Base-by-base conservation (phyloP, 2,113 vertebrate genomes). In the Sitta europaea region DNA sequence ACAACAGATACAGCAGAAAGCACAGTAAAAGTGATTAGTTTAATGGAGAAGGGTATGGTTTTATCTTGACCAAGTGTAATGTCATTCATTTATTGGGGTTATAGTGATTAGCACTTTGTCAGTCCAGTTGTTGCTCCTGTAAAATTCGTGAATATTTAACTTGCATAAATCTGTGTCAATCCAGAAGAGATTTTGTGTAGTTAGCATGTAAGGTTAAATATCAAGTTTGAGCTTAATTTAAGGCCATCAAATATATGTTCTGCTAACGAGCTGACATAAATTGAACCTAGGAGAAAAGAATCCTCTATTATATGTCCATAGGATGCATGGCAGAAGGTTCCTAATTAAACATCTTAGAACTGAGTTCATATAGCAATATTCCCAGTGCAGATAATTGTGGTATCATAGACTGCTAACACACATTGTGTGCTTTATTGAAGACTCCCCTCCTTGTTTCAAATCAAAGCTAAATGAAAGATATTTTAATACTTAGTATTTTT, bases 331-430 rank as follows among this genome's bases (percentile, higher is more conserved):
- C 55, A 92, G 71, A 96, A 96, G 61, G 66, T 66, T 93, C 95
- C 84, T 97, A 97, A 95, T 98, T 97, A 96, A 96, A 86, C 28
- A n/a, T 90, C 75, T 94, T 90, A 88, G 82, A 95, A 92, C 86
- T 75, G 58, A 87, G 83, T 79, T 96, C 84, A 92, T 88, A 72
- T 94, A 95, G 20, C 70, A 74, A 80, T 96, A 83, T 90, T 96
- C 88, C 90, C 88, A 76, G 27, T 83, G 74, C 76, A 90, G 54
- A 68, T 59, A 94, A 77, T 74, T 59, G 27, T 82, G 53, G 57
- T 73, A 12, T 62, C 70, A 51, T 31, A 50, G 78, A 91, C 81
- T 87, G 57, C 84, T 91, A 95, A 80, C 35, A 81, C 27, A 55
- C 73, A 78, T 54, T 28, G 27, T 66, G 35, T 45, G 53, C 83